Evolutionary conservation across 2,888 invertebrate species (phyloP).

Genomic region (Lepidonotus clava): DNA sequence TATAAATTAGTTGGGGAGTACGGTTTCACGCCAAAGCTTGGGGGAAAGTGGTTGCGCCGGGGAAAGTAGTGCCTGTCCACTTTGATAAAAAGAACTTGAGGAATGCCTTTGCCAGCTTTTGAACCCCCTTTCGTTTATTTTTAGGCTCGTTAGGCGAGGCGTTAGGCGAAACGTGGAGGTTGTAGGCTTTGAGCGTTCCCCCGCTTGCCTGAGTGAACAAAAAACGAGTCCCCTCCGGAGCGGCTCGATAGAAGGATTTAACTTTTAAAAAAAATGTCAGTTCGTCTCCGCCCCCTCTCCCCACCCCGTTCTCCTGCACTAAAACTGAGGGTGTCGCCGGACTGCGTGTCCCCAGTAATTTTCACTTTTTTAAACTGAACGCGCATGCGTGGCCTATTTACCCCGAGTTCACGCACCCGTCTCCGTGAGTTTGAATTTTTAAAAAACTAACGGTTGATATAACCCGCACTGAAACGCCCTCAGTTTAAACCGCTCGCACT

Average conservation of each 20-base stretch:
- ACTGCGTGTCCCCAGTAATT: not conserved
- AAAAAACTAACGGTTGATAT: slow-evolving; percentile 19
- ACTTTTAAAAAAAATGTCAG: not conserved
- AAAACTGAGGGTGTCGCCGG: not conserved
- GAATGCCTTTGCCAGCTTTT: not conserved
- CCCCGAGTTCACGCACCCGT: slow-evolving; percentile 5
- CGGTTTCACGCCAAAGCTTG: not conserved
- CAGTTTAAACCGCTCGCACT: not conserved
- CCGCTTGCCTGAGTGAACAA: not conserved
- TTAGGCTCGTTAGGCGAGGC: not conserved
- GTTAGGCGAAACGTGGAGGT: not conserved
- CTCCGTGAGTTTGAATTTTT: not conserved
- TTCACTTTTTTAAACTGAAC: not conserved
- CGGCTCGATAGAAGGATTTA: no score
- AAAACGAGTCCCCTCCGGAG: no score
- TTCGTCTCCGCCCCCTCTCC: not conserved
- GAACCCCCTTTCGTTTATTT: not conserved
- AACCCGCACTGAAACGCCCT: not conserved
- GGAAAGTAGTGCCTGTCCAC: not conserved
- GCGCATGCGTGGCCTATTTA: slow-evolving; percentile 18
- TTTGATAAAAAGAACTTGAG: not conserved
- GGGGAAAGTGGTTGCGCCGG: not conserved
- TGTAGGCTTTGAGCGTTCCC: not conserved
- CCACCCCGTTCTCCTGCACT: not conserved
- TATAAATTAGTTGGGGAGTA: not conserved